These are phyloP conservation scores for Nasonia oneida DNA, from an alignment of 2,888 invertebrate species.

Conservation along the genomic window DNA sequence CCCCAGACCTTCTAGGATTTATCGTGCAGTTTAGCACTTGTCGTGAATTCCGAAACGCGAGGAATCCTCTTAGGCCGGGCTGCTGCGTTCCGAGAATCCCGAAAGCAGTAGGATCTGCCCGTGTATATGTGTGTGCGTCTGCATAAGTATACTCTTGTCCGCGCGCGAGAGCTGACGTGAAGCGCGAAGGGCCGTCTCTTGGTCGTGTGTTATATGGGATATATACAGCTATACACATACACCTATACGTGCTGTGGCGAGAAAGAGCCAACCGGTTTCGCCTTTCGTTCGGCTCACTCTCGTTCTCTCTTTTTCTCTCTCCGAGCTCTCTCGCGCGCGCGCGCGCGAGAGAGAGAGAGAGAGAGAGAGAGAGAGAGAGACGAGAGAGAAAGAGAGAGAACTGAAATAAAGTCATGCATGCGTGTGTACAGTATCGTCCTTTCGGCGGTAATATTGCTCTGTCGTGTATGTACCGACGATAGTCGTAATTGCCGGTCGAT, in stretches of 20 bases:
- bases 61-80: conserved; percentile 26
- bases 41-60: conserved; percentile 9
- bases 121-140: background rate
- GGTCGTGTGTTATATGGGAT: conserved; percentile 1
- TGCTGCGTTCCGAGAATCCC: conserved; percentile 38
- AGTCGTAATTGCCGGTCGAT: conserved; percentile 43
- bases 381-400: background rate
- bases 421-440: conserved; percentile 2
- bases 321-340: too few relatives aligned
- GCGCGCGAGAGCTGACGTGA: background rate
- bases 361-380: background rate
- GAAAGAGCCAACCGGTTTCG: conserved; percentile 42
- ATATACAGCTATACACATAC: background rate
- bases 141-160: background rate
- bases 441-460: conserved; percentile 24
- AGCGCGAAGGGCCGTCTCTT: conserved; percentile 22
- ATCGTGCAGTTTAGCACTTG: conserved; percentile 32
- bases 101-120: conserved; percentile 3
- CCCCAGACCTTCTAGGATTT: background rate
- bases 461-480: background rate
- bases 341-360: too few relatives aligned
- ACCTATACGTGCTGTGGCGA: background rate
- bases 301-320: conserved; percentile 8
- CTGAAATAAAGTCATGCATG: conserved; percentile 38
- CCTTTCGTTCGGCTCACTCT: conserved; percentile 32